phyloP scores from a whole-genome alignment of 2,888 invertebrate species.

The Drosophila kanekoi region DNA sequence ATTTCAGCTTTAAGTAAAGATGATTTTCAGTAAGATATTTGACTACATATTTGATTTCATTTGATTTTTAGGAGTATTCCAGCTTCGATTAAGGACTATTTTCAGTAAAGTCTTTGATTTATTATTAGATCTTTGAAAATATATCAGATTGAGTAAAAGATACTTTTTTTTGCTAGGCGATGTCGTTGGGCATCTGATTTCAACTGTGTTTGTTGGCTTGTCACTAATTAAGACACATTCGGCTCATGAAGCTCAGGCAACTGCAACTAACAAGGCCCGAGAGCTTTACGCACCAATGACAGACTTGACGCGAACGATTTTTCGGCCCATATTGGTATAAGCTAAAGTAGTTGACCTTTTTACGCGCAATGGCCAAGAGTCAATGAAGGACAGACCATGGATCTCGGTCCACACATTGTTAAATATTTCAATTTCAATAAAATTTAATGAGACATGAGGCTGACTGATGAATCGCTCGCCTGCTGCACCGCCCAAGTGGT shows the following conservation, averaged over 20 bases:
- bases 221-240: constrained; percentile 63
- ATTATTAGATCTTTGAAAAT: too few relatives aligned
- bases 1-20: too few relatives aligned
- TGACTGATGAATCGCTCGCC: constrained; percentile 19
- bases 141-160: background rate
- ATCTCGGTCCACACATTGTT: constrained; percentile 21
- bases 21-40: too few relatives aligned
- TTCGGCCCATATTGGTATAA: constrained; percentile 42
- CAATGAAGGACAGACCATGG: constrained; percentile 4
- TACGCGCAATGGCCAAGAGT: constrained; percentile 14
- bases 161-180: background rate
- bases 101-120: too few relatives aligned
- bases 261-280: constrained; percentile 15
- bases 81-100: too few relatives aligned
- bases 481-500: constrained; percentile 20
- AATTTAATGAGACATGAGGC: constrained; percentile 52
- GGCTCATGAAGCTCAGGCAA: constrained; percentile 30
- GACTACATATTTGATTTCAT: too few relatives aligned
- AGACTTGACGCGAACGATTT: constrained; percentile 5
- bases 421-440: constrained; percentile 31
- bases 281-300: constrained; percentile 42
- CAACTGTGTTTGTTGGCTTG: constrained; percentile 51
- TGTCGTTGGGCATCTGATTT: background rate
- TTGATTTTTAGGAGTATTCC: too few relatives aligned
- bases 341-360: constrained; percentile 47